Percentiles rank a stretch among this genome's conserved stretches.
Conservation (phyloP, 2,113 vertebrate species). For the Dromiciops gliroides region DNA sequence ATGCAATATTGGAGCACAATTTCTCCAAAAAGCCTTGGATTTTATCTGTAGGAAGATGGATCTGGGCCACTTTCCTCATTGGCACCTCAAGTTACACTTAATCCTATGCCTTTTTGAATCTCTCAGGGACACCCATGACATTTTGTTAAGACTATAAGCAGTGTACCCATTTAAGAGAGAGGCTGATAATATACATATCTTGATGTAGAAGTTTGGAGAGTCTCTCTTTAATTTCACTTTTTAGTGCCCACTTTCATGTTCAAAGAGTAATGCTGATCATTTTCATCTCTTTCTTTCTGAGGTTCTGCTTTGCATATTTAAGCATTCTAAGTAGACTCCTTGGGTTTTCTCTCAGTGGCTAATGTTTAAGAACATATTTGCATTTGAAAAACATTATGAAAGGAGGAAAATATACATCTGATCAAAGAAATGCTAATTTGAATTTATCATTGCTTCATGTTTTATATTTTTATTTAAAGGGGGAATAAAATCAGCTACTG, state of each 20-base stretch:
- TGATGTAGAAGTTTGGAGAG: slow-evolving; percentile 57
- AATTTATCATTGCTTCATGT: slow-evolving; percentile 58
- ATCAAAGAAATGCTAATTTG: slow-evolving; percentile 69
- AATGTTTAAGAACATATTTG: slow-evolving; percentile 75
- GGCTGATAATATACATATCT: slow-evolving; percentile 57
- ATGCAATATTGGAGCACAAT: slow-evolving; percentile 47
- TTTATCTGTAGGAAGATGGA: slow-evolving; percentile 48
- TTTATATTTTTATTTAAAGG: slow-evolving; percentile 50
- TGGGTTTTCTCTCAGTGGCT: slow-evolving; percentile 60
- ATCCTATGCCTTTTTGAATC: slow-evolving; percentile 57
- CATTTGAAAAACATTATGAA: slow-evolving; percentile 65
- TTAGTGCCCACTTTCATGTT: slow-evolving; percentile 43
- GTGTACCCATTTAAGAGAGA: slow-evolving; percentile 31
- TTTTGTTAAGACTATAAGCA: slow-evolving; percentile 65
- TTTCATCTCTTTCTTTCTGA: slow-evolving; percentile 69
- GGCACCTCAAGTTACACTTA: slow-evolving; percentile 46
- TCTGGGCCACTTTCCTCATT: slow-evolving; percentile 62
- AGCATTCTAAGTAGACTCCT: slow-evolving; percentile 58
- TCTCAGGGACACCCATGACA: slow-evolving; percentile 44
- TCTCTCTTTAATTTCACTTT: slow-evolving; percentile 65
- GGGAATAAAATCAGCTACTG: slow-evolving; percentile 36
- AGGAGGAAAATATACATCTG: slow-evolving; percentile 58
- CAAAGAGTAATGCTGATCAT: slow-evolving; percentile 58
- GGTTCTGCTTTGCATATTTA: slow-evolving; percentile 72
- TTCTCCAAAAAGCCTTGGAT: slow-evolving; percentile 60